Evolutionary conservation across 2,888 invertebrate species (phyloP), one percentile per base, ranked within the genome.

Genomic region (Osmoderma eremita): DNA sequence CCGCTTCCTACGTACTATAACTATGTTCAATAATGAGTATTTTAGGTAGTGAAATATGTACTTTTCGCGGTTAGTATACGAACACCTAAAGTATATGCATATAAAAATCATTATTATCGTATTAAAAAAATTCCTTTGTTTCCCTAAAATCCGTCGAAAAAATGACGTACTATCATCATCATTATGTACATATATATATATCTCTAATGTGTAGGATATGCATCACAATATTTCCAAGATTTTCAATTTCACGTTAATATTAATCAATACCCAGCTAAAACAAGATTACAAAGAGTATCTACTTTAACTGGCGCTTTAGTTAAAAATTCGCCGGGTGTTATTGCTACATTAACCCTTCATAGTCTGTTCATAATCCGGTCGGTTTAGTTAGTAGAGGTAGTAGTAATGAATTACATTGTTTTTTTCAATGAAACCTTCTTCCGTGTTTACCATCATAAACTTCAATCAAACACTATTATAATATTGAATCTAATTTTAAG

Each of bases 1-100:
- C 18, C 17, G 38, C 10, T 3, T 10, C 18, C 20, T 49, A 30
- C 30, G 5, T 1, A 4, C 3, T 24, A 24, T 30, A 30, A 30
- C 30, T 6, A 30, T 30, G 30, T 30, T 30, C 30, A 30, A 10
- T 30, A 30, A 30, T 30, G 30, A 30, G 30, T 30, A 10, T 10
- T 30, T 30, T 30, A 30, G 10, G 10, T 30, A 30, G 30, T 5
- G 5, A 30, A 30, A 30, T 5, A 2, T 30, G 30, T 48, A 20
- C 12, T 48, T 48, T 10, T 30, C 30, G 10, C 10, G 10, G 3
- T 38, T 61, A 45, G 30, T 45, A 10, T 61, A 15, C 3, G 30
- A 45, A 61, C 58, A 36, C 18, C 58, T 61, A 61, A 61, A 45
- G 56, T 56, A 61, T 61, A 61, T 61, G 58, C 58, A 17, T 61